Evolutionary conservation across 2,888 invertebrate genomes (phyloP).

Genomic region (Synanthedon formicaeformis): DNA sequence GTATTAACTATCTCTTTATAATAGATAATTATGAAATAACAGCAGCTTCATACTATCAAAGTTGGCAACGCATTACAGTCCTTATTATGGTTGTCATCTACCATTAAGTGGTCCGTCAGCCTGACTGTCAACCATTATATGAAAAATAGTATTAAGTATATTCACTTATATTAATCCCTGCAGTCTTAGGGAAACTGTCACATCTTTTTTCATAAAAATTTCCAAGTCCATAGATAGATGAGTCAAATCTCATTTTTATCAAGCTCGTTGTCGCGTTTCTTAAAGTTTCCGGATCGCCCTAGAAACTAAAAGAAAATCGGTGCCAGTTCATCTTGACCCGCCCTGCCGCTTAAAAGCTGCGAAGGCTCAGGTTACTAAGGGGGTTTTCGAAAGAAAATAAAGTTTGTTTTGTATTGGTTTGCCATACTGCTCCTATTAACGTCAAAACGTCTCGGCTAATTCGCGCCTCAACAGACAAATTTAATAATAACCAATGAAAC

Average conservation of each 20-base stretch:
- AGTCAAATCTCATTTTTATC: neutral
- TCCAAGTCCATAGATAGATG: neutral
- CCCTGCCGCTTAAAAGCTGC: slow-evolving; percentile 2
- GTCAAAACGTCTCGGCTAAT: slow-evolving; percentile 45
- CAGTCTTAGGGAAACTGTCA: too few relatives aligned
- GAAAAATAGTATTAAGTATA: too few relatives aligned
- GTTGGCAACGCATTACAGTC: too few relatives aligned
- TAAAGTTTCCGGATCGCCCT: slow-evolving; percentile 11
- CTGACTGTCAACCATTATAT: too few relatives aligned
- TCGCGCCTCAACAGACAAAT: slow-evolving; percentile 46
- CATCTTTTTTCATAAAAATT: neutral
- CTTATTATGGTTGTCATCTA: too few relatives aligned
- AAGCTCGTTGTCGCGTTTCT: neutral
- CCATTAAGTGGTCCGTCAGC: too few relatives aligned
- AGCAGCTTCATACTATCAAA: too few relatives aligned
- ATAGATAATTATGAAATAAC: too few relatives aligned
- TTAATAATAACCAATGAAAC: slow-evolving; percentile 41
- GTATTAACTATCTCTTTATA: too few relatives aligned
- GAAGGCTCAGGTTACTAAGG: slow-evolving; percentile 9
- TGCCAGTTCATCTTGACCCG: slow-evolving; percentile 12
- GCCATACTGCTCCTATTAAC: slow-evolving; percentile 30
- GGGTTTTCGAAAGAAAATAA: slow-evolving; percentile 10
- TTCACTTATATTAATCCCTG: too few relatives aligned
- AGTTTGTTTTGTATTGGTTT: slow-evolving; percentile 19
- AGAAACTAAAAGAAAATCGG: slow-evolving; percentile 2